Conservation (phyloP, 2,888 invertebrate species). For the Ophion slaviceki region DNA sequence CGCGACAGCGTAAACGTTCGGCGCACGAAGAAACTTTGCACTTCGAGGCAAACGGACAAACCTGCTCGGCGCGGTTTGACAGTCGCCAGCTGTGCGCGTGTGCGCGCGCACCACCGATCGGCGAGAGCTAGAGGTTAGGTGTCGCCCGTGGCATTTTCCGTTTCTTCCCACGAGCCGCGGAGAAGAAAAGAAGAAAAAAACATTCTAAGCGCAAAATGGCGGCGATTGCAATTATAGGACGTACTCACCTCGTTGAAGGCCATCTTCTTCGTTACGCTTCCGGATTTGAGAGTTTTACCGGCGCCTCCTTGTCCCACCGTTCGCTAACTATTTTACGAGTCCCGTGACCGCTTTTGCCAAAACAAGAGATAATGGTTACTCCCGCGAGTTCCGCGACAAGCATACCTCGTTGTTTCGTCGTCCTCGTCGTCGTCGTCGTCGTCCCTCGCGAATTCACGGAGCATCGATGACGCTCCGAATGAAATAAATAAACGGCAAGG, state of each 20-base stretch:
- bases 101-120: not conserved
- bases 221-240: conserved; percentile 18
- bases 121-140: not conserved
- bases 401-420: conserved; percentile 34
- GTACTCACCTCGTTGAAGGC: conserved; percentile 91
- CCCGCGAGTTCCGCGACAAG: conserved; percentile 31
- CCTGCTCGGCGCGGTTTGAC: not conserved
- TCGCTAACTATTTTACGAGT: conserved; percentile 66
- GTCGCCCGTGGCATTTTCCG: not conserved
- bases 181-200: not conserved
- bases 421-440: not conserved
- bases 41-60: too few species aligned
- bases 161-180: not conserved
- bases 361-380: conserved; percentile 30
- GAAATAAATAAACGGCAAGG: not conserved
- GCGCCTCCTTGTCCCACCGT: conserved; percentile 82
- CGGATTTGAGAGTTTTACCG: conserved; percentile 80
- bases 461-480: conserved; percentile 63
- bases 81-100: not conserved
- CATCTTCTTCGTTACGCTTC: conserved; percentile 85
- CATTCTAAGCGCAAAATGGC: not conserved
- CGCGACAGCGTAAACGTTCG: not conserved
- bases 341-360: conserved; percentile 55
- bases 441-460: conserved; percentile 57
- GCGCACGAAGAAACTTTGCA: not conserved